Percentiles rank a stretch among this genome's conserved stretches.
Conservation (phyloP, 1,140 invertebrate species). For the Monochamus saltuarius region DNA sequence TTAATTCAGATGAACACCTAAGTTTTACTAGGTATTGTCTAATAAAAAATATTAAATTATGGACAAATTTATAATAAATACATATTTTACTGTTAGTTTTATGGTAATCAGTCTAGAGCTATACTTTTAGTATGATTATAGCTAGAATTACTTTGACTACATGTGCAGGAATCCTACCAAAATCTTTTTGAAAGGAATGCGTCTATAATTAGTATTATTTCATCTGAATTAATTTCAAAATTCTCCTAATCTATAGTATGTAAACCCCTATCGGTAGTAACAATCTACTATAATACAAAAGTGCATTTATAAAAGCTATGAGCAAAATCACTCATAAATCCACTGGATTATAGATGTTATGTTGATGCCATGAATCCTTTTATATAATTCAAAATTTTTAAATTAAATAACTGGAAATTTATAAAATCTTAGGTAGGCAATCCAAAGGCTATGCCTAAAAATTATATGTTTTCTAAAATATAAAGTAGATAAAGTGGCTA, state of each 20-base stretch:
- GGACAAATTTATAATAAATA: too few species aligned
- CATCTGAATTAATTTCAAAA: conserved; percentile 9
- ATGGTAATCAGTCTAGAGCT: too few species aligned
- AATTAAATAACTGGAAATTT: too few species aligned
- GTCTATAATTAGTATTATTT: too few species aligned
- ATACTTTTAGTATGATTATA: too few species aligned
- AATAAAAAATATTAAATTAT: conserved; percentile 9
- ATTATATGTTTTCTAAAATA: too few species aligned
- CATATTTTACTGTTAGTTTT: conserved; percentile 4
- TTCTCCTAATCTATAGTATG: conserved; percentile 6
- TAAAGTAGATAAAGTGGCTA: too few species aligned
- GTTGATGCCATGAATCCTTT: conserved; percentile 17
- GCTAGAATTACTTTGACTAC: too few species aligned
- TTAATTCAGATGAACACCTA: conserved; percentile 5
- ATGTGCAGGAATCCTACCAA: too few species aligned
- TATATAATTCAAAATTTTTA: conserved; percentile 4
- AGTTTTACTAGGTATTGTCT: background rate
- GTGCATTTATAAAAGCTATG: conserved; percentile 23
- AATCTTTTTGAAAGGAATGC: too few species aligned
- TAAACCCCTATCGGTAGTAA: conserved; percentile 5
- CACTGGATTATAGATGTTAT: conserved; percentile 18
- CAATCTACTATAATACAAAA: conserved; percentile 21
- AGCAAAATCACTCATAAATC: conserved; percentile 22
- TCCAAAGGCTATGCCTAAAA: too few species aligned
- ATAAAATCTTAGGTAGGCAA: too few species aligned